phyloP scores from a whole-genome alignment of 2,888 invertebrate species.

The Nectonema munidae region DNA sequence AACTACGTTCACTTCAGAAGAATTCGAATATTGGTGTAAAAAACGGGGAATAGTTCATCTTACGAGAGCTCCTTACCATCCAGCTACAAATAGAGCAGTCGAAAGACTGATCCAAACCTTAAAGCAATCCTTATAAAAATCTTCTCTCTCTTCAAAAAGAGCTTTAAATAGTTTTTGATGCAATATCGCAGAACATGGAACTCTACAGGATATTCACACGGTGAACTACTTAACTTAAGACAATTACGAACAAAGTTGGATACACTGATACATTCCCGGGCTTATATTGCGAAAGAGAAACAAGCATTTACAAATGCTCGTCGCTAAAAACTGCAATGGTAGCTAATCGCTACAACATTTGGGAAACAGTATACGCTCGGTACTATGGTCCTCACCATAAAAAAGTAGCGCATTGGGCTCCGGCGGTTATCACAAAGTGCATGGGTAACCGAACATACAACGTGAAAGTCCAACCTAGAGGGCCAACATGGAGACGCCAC shows the following conservation, averaged over 20 bases:
- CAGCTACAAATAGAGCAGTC: too few species aligned
- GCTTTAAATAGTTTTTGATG: too few species aligned
- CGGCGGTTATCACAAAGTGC: constrained; percentile 11
- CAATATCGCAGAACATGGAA: too few species aligned
- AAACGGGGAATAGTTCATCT: too few species aligned
- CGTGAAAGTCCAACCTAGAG: constrained; percentile 13
- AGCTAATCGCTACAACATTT: neutral
- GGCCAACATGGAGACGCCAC: constrained; percentile 15
- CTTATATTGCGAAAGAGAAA: constrained; percentile 12
- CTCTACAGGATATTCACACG: constrained; percentile 11
- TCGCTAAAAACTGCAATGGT: neutral
- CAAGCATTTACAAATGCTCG: constrained; percentile 8
- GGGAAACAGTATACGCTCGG: neutral
- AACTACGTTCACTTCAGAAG: too few species aligned
- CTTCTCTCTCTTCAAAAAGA: too few species aligned
- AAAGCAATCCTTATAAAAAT: constrained; percentile 8
- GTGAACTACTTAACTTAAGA: constrained; percentile 13
- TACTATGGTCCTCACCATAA: constrained; percentile 13
- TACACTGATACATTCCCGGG: too few species aligned
- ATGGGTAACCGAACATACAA: constrained; percentile 12
- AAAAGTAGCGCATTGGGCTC: constrained; percentile 10
- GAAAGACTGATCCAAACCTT: constrained; percentile 10
- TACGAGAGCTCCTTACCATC: too few species aligned
- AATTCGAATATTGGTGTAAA: too few species aligned
- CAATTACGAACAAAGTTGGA: constrained; percentile 13